Percentiles rank a stretch among this genome's conserved stretches.
Conservation (phyloP, 2,113 vertebrate species). For the Syngnathoides biaculeatus region DNA sequence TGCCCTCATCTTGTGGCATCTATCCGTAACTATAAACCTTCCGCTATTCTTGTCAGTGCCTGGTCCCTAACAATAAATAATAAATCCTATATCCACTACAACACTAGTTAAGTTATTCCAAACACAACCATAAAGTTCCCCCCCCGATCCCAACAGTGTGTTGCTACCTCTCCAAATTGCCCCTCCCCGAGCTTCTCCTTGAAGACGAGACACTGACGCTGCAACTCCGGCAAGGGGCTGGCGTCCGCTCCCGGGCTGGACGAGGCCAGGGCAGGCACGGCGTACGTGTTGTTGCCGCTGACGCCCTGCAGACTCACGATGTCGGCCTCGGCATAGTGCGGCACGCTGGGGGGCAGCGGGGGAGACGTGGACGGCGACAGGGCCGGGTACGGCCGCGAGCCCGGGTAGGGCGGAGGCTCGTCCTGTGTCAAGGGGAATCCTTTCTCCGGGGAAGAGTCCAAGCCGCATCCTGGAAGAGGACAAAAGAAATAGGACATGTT, state of each 20-base stretch:
- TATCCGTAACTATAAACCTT: too few relatives aligned
- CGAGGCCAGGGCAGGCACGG: constrained; percentile 80
- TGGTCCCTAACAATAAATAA: too few relatives aligned
- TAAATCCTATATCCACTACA: too few relatives aligned
- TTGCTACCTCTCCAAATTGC: constrained; percentile 87
- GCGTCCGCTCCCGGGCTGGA: constrained; percentile 75
- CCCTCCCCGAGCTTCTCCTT: constrained; percentile 93
- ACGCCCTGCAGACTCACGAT: constrained; percentile 89
- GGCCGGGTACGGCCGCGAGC: constrained; percentile 72
- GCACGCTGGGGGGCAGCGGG: constrained; percentile 79
- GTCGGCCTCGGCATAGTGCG: constrained; percentile 91
- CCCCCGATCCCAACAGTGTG: too few relatives aligned
- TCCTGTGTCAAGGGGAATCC: constrained; percentile 63
- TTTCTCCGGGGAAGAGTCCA: constrained; percentile 77
- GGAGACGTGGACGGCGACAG: constrained; percentile 68
- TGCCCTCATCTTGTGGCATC: too few relatives aligned
- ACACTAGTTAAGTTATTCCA: too few relatives aligned
- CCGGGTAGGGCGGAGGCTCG: constrained; percentile 73
- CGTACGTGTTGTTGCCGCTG: constrained; percentile 89
- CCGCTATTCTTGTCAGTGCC: too few relatives aligned
- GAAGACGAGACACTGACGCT: constrained; percentile 83
- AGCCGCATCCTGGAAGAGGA: constrained; percentile 71
- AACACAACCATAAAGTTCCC: too few relatives aligned
- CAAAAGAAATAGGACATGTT: background rate
- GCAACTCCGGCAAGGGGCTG: constrained; percentile 80